phyloP scores from a whole-genome alignment of 2,797 vertebrate genomes.

The Lepilemur ruficaudatus region DNA sequence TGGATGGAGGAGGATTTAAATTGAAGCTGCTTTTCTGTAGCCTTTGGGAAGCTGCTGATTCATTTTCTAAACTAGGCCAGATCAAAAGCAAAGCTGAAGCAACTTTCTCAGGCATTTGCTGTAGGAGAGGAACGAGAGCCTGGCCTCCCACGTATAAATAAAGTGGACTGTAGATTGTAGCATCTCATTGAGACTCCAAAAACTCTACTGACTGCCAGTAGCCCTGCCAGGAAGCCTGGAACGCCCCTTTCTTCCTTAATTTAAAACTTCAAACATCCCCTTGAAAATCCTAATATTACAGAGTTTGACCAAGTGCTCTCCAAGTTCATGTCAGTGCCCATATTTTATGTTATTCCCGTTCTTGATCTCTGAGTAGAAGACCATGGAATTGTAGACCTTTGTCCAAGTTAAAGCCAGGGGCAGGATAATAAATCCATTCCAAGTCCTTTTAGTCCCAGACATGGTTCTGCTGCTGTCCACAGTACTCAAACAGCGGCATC shows the following conservation, averaged over 20 bases:
- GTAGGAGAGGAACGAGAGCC: neutral
- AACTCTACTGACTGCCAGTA: neutral
- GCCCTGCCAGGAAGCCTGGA: neutral
- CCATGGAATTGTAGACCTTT: neutral
- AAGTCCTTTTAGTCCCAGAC: neutral
- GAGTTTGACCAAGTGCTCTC: neutral
- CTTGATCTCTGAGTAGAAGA: neutral
- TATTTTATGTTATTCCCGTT: neutral
- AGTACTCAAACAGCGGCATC: neutral
- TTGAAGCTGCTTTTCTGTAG: slow-evolving; percentile 22
- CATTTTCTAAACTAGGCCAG: slow-evolving; percentile 66
- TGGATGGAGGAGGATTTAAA: slow-evolving; percentile 32
- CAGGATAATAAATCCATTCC: neutral
- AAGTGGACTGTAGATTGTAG: neutral
- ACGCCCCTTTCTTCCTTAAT: neutral
- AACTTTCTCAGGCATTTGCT: slow-evolving; percentile 32
- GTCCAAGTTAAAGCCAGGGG: neutral
- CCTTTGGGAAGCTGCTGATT: slow-evolving; percentile 68
- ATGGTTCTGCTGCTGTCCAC: neutral
- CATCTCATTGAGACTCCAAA: neutral
- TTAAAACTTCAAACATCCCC: neutral
- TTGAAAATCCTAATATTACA: neutral
- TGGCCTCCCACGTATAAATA: neutral
- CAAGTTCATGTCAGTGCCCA: neutral
- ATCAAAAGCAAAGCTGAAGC: slow-evolving; percentile 51